Conservation (phyloP, 37 sponge, comb jelly and placozoan species). For the Chondrosia reniformis region DNA sequence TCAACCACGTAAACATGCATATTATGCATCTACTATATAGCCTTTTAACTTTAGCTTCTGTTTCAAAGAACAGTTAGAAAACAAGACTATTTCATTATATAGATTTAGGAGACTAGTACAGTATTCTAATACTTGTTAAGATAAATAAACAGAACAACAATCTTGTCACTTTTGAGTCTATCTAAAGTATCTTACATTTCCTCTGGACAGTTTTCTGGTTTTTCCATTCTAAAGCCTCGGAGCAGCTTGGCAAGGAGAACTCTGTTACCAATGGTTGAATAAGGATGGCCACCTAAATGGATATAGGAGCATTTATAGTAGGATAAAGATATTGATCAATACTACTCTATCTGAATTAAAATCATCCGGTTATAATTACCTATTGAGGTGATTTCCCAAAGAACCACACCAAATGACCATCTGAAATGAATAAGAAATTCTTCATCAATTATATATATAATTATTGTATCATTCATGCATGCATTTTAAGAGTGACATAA, state of each 20-base stretch:
- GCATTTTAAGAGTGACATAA: too few species aligned
- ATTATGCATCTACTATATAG: background rate
- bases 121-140: too few species aligned
- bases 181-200: background rate
- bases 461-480: too few species aligned
- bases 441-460: too few species aligned
- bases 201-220: conserved; percentile 15
- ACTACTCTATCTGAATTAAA: background rate
- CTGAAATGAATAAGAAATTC: background rate
- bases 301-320: too few species aligned
- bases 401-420: conserved; percentile 62
- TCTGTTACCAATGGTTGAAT: conserved; percentile 40
- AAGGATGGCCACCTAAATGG: conserved; percentile 47
- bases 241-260: conserved; percentile 24
- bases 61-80: background rate
- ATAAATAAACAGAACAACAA: too few species aligned
- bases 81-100: too few species aligned
- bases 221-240: conserved; percentile 12
- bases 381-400: conserved; percentile 63
- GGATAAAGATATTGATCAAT: too few species aligned
- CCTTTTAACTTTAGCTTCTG: background rate
- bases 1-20: background rate
- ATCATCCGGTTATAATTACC: conserved; percentile 20
- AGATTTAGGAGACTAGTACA: too few species aligned
- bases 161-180: too few species aligned